Evolutionary conservation across 2,888 invertebrate species (phyloP).

Genomic region (Eutolmus rufibarbis): DNA sequence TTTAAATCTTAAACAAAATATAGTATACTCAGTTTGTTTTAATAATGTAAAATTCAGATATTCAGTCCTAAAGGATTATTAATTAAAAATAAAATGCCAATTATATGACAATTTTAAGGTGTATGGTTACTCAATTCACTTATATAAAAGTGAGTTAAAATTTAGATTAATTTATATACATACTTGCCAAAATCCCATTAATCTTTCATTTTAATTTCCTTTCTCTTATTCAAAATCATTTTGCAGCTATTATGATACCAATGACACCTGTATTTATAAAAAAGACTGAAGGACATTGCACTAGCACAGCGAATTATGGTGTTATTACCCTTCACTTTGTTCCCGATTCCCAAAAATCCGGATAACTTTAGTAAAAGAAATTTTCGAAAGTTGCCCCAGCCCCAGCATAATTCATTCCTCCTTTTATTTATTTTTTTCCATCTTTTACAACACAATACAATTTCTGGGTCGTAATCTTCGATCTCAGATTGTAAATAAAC

Average conservation of each 20-base stretch:
- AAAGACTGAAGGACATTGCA: background rate
- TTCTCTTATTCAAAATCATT: background rate
- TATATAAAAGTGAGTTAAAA: background rate
- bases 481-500: background rate
- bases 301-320: background rate
- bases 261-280: background rate
- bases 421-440: background rate
- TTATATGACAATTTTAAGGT: too few species aligned
- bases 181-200: background rate
- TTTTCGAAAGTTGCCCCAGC: background rate
- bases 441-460: background rate
- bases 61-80: too few species aligned
- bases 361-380: background rate
- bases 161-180: background rate
- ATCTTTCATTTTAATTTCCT: background rate
- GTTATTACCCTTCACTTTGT: background rate
- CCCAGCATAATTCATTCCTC: background rate
- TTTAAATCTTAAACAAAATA: too few species aligned
- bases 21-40: too few species aligned
- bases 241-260: background rate
- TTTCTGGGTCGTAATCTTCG: background rate
- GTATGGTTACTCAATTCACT: background rate
- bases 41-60: too few species aligned
- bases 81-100: too few species aligned
- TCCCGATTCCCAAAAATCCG: background rate